phyloP scores from a whole-genome alignment of 2,888 invertebrate genomes.

The Sipunculus nudus region DNA sequence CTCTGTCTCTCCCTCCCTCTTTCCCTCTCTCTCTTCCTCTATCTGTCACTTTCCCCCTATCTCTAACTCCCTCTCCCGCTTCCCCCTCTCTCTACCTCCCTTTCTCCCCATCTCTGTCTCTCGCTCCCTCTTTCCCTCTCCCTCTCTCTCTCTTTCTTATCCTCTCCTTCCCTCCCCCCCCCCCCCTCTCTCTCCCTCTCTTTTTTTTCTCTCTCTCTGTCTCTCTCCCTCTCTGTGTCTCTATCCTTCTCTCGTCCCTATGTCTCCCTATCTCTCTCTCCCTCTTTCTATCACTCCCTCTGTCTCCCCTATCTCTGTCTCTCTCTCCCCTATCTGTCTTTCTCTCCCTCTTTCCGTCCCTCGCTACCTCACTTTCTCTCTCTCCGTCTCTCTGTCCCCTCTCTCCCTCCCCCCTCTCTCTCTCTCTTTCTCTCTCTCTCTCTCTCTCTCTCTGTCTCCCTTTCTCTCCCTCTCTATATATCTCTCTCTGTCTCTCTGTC shows the following conservation, averaged over 20 bases:
- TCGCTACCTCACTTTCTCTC: not conserved
- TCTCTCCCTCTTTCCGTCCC: not conserved
- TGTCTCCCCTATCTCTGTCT: not conserved
- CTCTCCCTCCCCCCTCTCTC: not conserved
- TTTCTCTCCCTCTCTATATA: not conserved
- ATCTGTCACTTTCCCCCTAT: not conserved
- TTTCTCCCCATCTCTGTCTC: not conserved
- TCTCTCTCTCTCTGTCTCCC: not conserved
- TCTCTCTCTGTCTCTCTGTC: no score
- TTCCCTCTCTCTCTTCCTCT: not conserved
- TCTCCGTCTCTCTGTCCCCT: not conserved
- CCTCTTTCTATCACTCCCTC: not conserved
- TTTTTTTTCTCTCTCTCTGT: slow-evolving; percentile 1
- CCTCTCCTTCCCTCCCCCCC: slow-evolving; percentile 18
- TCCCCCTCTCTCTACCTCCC: not conserved
- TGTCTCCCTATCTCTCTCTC: not conserved
- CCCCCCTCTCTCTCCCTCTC: slow-evolving; percentile 12
- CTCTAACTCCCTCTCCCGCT: not conserved
- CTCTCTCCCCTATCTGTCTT: not conserved
- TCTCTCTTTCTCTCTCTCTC: not conserved
- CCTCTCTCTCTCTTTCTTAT: not conserved
- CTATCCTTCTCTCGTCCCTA: slow-evolving; percentile 4
- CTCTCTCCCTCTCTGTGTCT: not conserved
- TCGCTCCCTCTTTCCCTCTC: not conserved
- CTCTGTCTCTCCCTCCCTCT: not conserved